Percentiles rank a stretch among this genome's conserved stretches.
phyloP scores from a whole-genome alignment of 2,888 invertebrate species.

The Harpalus rubripes region DNA sequence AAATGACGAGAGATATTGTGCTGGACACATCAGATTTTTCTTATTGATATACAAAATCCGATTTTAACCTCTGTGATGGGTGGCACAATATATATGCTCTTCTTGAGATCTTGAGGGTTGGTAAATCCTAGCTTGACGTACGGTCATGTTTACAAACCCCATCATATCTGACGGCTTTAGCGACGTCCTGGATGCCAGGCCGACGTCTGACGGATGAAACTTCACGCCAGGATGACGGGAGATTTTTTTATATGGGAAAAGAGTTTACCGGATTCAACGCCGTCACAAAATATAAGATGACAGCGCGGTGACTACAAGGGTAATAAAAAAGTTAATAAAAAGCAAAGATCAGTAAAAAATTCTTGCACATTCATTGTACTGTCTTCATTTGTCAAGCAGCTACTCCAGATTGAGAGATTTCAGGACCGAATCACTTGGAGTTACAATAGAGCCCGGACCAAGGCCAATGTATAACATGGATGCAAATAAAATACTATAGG shows the following conservation, averaged over 20 bases:
- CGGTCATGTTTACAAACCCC: not conserved
- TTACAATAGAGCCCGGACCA: no score
- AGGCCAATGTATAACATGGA: no score
- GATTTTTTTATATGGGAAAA: conserved; percentile 3
- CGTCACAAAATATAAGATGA: not conserved
- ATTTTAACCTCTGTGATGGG: not conserved
- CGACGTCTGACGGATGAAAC: not conserved
- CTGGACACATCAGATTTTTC: not conserved
- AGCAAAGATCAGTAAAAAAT: no score
- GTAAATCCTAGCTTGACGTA: not conserved
- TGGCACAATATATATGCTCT: not conserved
- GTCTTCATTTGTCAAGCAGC: no score
- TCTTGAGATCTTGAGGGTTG: not conserved
- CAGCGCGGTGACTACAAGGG: not conserved
- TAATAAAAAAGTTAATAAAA: no score
- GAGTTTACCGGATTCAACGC: not conserved
- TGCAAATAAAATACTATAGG: no score
- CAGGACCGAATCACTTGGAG: no score
- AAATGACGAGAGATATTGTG: no score
- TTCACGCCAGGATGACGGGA: not conserved
- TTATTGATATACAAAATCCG: not conserved
- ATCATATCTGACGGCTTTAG: conserved; percentile 6
- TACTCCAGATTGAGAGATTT: no score
- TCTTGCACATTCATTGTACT: no score
- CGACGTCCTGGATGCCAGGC: not conserved